A percentile compares a stretch with the other conserved stretches of the same genome.
These are phyloP conservation scores for Ispidina picta DNA, from an alignment of 2,797 vertebrate genomes.

Conservation along the genomic window DNA sequence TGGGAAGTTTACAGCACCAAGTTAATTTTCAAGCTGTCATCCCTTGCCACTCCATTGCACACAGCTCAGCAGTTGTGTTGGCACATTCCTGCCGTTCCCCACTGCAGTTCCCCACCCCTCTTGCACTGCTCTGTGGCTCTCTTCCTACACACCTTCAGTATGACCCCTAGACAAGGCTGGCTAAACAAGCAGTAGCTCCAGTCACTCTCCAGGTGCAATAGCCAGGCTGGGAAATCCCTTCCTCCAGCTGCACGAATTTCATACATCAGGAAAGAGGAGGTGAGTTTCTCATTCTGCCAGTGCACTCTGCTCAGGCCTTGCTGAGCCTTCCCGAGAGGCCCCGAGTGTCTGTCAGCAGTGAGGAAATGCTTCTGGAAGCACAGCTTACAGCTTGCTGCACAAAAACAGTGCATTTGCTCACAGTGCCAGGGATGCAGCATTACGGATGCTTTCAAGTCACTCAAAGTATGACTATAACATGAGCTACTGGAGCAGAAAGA, in stretches of 20 bases:
- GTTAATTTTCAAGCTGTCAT: not conserved
- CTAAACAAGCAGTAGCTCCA: not conserved
- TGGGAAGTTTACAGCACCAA: not conserved
- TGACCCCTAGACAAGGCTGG: accelerated
- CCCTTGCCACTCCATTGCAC: accelerated
- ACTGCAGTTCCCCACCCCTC: not conserved
- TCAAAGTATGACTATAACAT: not conserved
- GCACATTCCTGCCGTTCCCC: accelerated
- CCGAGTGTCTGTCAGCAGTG: not conserved
- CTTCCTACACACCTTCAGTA: not conserved
- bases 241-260: not conserved
- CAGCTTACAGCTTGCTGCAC: constrained; percentile 14
- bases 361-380: not conserved
- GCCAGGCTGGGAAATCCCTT: not conserved
- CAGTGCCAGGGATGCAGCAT: not conserved
- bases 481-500: constrained; percentile 37
- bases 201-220: accelerated
- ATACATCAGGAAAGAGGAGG: not conserved
- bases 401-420: constrained; percentile 12
- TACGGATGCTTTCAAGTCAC: constrained; percentile 19
- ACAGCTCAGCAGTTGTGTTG: not conserved
- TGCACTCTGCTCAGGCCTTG: not conserved
- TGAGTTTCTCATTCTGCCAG: not conserved
- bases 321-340: not conserved
- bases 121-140: not conserved